Percentiles rank a stretch among this genome's conserved stretches.
Evolutionary conservation across 2,113 vertebrate genomes (phyloP).

Genomic region (Python bivittatus): DNA sequence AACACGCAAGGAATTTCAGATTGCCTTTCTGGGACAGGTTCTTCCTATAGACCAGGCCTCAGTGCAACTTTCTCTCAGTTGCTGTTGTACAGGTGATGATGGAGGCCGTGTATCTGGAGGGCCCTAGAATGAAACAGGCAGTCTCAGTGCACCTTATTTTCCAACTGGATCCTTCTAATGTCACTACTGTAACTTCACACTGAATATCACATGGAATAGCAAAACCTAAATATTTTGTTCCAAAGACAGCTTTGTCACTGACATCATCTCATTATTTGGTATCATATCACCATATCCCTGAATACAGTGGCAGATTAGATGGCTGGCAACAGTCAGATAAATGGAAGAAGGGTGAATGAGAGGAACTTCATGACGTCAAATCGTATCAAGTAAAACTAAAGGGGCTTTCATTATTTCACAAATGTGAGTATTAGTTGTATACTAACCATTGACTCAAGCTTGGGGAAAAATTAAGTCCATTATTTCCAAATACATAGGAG

Average conservation of each 20-base stretch:
- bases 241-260: conserved; percentile 24
- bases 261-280: conserved; percentile 21
- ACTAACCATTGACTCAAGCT: conserved; percentile 44
- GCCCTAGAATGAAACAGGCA: neutral
- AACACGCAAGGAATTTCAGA: neutral
- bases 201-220: conserved; percentile 28
- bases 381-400: conserved; percentile 42
- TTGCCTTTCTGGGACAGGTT: neutral
- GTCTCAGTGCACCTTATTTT: neutral
- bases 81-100: neutral
- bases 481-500: conserved; percentile 21
- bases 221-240: conserved; percentile 46
- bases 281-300: conserved; percentile 30
- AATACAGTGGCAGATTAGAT: conserved; percentile 66
- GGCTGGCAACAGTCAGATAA: conserved; percentile 68
- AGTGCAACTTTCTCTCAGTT: neutral
- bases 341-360: conserved; percentile 57
- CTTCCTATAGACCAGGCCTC: neutral
- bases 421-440: conserved; percentile 48
- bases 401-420: conserved; percentile 40
- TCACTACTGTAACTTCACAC: conserved; percentile 42
- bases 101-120: neutral
- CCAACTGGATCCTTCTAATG: conserved; percentile 23
- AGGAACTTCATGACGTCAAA: conserved; percentile 60
- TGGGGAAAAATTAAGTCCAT: conserved; percentile 44